Evolutionary conservation across 2,113 vertebrate genomes (phyloP).

Genomic region (Cricetomys ansorgei): DNA sequence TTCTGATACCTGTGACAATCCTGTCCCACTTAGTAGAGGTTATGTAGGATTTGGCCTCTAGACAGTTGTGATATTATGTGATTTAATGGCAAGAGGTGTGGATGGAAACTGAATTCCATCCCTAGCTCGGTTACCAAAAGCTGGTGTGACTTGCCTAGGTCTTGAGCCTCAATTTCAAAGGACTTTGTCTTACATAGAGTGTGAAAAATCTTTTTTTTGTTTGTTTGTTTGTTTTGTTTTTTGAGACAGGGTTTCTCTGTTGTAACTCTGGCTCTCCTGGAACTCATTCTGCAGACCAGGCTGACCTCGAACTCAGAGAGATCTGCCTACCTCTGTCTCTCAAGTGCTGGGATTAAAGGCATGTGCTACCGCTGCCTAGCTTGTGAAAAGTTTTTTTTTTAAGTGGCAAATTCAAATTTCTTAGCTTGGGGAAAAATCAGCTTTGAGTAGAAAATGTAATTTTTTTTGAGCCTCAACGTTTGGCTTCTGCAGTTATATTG

Average conservation of each 20-base stretch:
- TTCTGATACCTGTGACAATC: background rate
- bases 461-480: background rate
- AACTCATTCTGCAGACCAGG: too few relatives aligned
- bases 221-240: too few relatives aligned
- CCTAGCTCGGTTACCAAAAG: background rate
- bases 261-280: too few relatives aligned
- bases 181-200: background rate
- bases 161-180: background rate
- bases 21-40: background rate
- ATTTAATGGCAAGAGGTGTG: background rate
- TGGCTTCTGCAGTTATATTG: background rate
- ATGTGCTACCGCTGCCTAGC: too few relatives aligned
- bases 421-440: constrained; percentile 36
- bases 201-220: background rate
- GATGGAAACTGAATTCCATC: background rate
- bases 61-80: background rate
- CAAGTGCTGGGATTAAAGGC: too few relatives aligned
- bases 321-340: too few relatives aligned
- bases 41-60: background rate
- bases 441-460: constrained; percentile 57
- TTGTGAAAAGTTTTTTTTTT: too few relatives aligned
- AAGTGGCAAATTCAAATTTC: constrained; percentile 52
- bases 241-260: too few relatives aligned
- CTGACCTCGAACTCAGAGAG: too few relatives aligned
- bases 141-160: background rate